Evolutionary conservation across 2,113 vertebrate species (phyloP).

Genomic region (Chaetodon trifascialis): DNA sequence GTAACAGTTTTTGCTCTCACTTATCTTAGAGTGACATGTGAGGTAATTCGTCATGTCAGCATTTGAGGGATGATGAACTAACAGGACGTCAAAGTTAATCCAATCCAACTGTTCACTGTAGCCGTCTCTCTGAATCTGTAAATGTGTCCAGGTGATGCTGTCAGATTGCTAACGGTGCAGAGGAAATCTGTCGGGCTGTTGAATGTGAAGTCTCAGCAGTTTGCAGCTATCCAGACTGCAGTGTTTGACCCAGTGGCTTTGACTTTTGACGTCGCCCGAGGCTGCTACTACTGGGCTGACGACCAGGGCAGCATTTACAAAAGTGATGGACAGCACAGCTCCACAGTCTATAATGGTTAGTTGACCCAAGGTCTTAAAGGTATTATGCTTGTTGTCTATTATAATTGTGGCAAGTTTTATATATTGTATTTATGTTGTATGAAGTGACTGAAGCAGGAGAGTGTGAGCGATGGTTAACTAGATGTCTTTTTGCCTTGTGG

Average conservation of each 20-base stretch:
- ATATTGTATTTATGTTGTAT: background rate
- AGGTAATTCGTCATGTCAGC: background rate
- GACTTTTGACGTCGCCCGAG: constrained; percentile 83
- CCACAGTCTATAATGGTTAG: constrained; percentile 84
- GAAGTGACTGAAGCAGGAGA: too few species aligned
- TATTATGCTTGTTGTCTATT: background rate
- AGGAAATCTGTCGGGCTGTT: constrained; percentile 83
- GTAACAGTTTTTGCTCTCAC: too few species aligned
- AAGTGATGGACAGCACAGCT: constrained; percentile 67
- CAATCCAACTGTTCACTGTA: background rate
- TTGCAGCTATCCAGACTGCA: constrained; percentile 70
- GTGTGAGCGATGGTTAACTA: too few species aligned
- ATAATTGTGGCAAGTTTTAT: background rate
- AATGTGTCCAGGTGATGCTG: constrained; percentile 79
- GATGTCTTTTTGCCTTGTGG: background rate
- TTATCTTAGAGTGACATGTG: background rate
- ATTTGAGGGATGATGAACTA: background rate
- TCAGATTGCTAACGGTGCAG: constrained; percentile 82
- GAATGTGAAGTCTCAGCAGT: constrained; percentile 79
- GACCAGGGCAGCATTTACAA: constrained; percentile 81
- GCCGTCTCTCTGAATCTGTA: background rate
- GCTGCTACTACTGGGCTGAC: constrained; percentile 89
- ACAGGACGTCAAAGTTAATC: background rate
- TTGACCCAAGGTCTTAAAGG: background rate
- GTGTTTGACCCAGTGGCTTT: constrained; percentile 76